Base-by-base conservation (phyloP, 1,140 invertebrate genomes). In the Drosophila kepulauana region DNA sequence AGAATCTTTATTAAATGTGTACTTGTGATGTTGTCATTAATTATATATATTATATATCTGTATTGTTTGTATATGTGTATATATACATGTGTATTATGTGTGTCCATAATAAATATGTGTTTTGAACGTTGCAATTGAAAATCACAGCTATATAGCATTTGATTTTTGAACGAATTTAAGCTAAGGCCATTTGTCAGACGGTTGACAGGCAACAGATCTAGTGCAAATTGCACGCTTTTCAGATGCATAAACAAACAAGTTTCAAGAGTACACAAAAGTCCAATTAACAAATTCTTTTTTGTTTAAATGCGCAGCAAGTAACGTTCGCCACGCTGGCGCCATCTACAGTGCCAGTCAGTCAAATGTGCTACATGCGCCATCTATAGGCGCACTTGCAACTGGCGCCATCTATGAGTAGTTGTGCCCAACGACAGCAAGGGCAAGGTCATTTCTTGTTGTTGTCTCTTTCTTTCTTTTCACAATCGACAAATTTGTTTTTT, bases 11-110 rank as follows among this genome's bases (percentile, higher is more conserved):
- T 61, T 73, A 67, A 52, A 73, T 61, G 65, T 74, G 64, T 68
- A 74, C 54, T 74, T 68, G 64, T 54, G 67, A 59, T 74, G 63
- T 74, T 74, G 71, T 74, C 61, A 68, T 68, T 38, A 38, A 8
- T 10, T 38, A 38, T 38, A 38, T 38, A 38, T 38, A 33, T 33
- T 61, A 38, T 54, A 61, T 45, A 61, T 15, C 45, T 57, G 38
- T 57, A 57, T 57, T 38, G 35, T 51, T 51, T 51, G 33, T 64
- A 49, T 62, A 49, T 62, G 7, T 62, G 58, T 62, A 62, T 62
- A 62, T 62, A 54, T 65, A 56, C 49, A 52, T 54, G 15, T 58
- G 20, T 38, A 33, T 33, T 33, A 33, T 58, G 41, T 49, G 51
- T 57, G 66, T 70, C 66, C 51, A 75, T 67, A 67, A 73, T 73